Base-by-base conservation (phyloP, 23 tunicate genomes). In the Ascidia mentula region DNA sequence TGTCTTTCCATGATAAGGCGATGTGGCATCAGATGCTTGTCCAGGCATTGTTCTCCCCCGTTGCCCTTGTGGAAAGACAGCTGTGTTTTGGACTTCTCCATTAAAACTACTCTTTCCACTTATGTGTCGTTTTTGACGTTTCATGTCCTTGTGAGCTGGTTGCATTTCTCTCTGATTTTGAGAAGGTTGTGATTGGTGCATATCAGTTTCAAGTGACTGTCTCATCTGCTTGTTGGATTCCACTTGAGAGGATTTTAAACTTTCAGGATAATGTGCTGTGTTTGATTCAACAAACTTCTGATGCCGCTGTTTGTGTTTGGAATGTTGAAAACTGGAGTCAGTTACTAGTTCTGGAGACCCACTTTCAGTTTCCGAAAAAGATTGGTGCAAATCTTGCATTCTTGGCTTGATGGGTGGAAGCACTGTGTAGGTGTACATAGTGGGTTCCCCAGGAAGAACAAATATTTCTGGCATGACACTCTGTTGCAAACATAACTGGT, bases 391-490 rank as follows among this genome's bases (percentile, higher is more conserved):
- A 36, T 82, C 78, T 31, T 72, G 92, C 59, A 80, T 38, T 15
- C 75, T 79, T 1, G 92, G 81, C 7, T 81, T 77, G 35, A 88
- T 88, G 0, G 92, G 86, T 28, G 86, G 92, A 34, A 88, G 83
- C 36, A 81, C 86, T 13, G 74, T 42, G 70, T 89, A 83, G 32
- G 69, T 78, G 78, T 89, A 89, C 88, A 83, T 82, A 9, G 69
- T 85, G 32, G 94, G 94, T 45, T 83, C 85, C 3, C 84, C 86
- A 37, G 94, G 94, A 31, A 89, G 76, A 33, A 89, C 80, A 65
- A 89, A 89, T 37, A 89, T 83, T 45, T 89, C 94, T 38, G 94
- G 94, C 84, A 89, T 78, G 38, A 74, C 60, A 38, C 84, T 89
- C 94, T 89, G 83, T 40, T 77, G 61, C n/a, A 33, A n/a, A 1